Base-by-base conservation (phyloP, 2,113 vertebrate genomes). In the Pelecanoides urinatrix region DNA sequence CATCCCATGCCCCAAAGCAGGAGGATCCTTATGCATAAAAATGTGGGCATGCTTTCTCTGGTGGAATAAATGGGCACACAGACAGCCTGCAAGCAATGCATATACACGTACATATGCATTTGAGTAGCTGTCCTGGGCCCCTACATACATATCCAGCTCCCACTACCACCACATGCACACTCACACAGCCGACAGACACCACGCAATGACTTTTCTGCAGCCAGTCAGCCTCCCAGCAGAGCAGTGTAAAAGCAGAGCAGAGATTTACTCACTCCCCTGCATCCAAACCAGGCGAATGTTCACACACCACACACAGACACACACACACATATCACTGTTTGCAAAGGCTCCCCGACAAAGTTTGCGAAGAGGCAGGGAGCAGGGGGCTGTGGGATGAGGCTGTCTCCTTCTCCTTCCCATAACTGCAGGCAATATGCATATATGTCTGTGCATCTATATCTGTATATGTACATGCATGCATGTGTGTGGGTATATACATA, bases 151-250 rank as follows among this genome's bases (percentile, higher is more conserved):
- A 92, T 19, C 72, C 62, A 29, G 49, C 61, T 94, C 66, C 44
- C 55, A 70, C 11, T 86, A 44, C 38, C 59, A n/a, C 50, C 52
- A 26, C 70, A 45, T 26, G 26, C 77, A 71, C 74, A 65, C 90
- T 82, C 91, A 23, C 88, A 79, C 89, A 81, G 91, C 78, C 74
- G 87, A 63, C 83, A 96, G 92, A 96, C 95, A 90, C 88, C 88
- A 95, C 89, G 77, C 95, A 95, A 82, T 87, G 93, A 96, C 92
- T 92, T 81, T 92, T 63, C 94, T 97, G 94, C 96, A 96, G 72
- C 92, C 88, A 95, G 93, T 13, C 87, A 93, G 86, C 78, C 89
- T 94, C 83, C 62, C 85, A n/a, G 86, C 90, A 93, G 61, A 84
- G 75, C 74, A 13, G 58, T 71, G 82, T 82, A 50, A 89, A 74